A percentile compares a stretch with the other conserved stretches of the same genome.
Evolutionary conservation across 2,888 invertebrate genomes (phyloP).

Genomic region (Tenthredo distinguenda): DNA sequence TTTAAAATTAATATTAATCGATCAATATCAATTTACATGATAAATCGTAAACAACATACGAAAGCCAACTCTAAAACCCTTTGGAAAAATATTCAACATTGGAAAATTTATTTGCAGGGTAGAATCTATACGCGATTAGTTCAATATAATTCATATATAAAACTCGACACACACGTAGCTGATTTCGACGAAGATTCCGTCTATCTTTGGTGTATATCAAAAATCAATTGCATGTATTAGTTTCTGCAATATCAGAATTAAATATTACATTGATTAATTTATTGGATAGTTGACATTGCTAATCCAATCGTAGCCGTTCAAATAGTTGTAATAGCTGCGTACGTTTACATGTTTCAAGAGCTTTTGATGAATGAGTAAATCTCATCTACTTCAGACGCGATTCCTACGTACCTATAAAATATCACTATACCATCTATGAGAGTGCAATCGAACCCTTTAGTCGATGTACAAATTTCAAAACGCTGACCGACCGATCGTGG

Average conservation of each 20-base stretch:
- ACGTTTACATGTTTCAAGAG: background rate
- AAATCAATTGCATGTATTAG: background rate
- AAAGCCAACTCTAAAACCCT: background rate
- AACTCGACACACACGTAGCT: background rate
- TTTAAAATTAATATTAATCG: background rate
- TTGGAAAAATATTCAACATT: background rate
- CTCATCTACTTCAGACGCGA: background rate
- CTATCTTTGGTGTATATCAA: too few relatives aligned
- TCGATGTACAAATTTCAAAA: background rate
- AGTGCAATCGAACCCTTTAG: background rate
- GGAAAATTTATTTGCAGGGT: background rate
- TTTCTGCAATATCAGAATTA: background rate
- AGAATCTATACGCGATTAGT: background rate
- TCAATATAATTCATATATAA: background rate
- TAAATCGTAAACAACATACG: background rate
- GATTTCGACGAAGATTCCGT: background rate
- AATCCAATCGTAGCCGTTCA: background rate
- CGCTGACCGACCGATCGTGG: background rate
- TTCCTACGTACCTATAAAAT: background rate
- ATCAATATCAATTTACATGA: background rate
- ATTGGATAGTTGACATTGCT: background rate
- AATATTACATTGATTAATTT: background rate
- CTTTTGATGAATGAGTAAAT: background rate
- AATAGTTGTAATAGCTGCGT: background rate
- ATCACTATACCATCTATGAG: background rate